These are phyloP conservation scores for Sisor rabdophorus DNA, from an alignment of 2,113 vertebrate species.

Conservation along the genomic window DNA sequence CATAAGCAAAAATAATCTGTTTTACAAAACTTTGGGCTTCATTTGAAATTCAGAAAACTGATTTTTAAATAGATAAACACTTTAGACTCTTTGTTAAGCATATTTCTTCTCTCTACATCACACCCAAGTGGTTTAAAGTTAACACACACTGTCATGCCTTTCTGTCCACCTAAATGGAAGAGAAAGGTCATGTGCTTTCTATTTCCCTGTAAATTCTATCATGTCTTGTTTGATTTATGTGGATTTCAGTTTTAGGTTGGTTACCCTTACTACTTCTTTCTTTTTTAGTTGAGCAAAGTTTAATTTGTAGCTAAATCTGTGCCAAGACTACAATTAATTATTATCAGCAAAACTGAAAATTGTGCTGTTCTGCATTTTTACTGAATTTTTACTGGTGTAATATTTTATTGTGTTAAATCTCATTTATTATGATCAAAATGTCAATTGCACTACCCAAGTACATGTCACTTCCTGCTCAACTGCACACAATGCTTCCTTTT, in stretches of 20 bases:
- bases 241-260: constrained; percentile 38
- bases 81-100: not conserved
- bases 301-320: not conserved
- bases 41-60: not conserved
- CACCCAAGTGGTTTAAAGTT: constrained; percentile 1
- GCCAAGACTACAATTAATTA: not conserved
- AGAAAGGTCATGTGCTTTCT: not conserved
- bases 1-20: not conserved
- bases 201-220: constrained; percentile 15
- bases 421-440: too few relatives aligned
- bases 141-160: not conserved
- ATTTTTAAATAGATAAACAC: not conserved
- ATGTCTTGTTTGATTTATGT: constrained; percentile 38
- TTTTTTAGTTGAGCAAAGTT: not conserved
- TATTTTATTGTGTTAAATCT: too few relatives aligned
- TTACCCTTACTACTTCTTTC: constrained; percentile 2
- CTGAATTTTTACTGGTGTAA: too few relatives aligned
- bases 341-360: constrained; percentile 12
- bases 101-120: not conserved
- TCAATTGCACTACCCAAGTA: too few relatives aligned
- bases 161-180: not conserved
- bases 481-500: too few relatives aligned
- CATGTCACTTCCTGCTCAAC: too few relatives aligned
- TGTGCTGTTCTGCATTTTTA: not conserved
- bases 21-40: not conserved